phyloP scores from a whole-genome alignment of 2,797 vertebrate genomes.

The Pangasius djambal region DNA sequence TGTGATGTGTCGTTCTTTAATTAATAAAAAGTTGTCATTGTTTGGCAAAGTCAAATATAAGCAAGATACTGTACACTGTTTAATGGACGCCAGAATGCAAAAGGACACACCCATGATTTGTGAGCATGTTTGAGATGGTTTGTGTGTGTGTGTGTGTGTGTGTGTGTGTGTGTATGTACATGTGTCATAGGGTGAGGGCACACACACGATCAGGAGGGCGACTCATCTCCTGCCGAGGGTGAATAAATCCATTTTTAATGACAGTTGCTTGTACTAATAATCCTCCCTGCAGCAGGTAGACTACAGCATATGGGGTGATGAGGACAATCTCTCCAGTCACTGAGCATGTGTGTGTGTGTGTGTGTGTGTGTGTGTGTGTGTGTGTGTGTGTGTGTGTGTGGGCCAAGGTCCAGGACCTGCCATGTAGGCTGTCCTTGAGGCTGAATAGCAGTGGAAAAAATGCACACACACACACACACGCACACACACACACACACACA shows the following conservation, averaged over 20 bases:
- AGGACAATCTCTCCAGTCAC: slow-evolving; percentile 50
- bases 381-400: slow-evolving; percentile 38
- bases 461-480: neutral
- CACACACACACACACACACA: slow-evolving; percentile 23
- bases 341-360: slow-evolving; percentile 51
- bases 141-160: slow-evolving; percentile 12
- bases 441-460: slow-evolving; percentile 36
- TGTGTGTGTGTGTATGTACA: slow-evolving; percentile 15
- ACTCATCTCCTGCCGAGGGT: slow-evolving; percentile 64
- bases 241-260: slow-evolving; percentile 85
- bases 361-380: slow-evolving; percentile 46
- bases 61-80: neutral
- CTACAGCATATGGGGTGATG: slow-evolving; percentile 73
- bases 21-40: neutral
- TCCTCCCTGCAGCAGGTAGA: slow-evolving; percentile 78
- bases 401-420: slow-evolving; percentile 42
- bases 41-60: neutral
- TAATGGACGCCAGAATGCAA: neutral
- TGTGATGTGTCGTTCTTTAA: neutral
- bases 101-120: neutral
- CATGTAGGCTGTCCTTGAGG: slow-evolving; percentile 42
- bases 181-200: slow-evolving; percentile 31
- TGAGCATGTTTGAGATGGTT: neutral
- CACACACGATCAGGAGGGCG: slow-evolving; percentile 40
- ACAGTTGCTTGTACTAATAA: slow-evolving; percentile 77